Evolutionary conservation across 2,888 invertebrate species (phyloP).

Genomic region (Leucophenga maculata): DNA sequence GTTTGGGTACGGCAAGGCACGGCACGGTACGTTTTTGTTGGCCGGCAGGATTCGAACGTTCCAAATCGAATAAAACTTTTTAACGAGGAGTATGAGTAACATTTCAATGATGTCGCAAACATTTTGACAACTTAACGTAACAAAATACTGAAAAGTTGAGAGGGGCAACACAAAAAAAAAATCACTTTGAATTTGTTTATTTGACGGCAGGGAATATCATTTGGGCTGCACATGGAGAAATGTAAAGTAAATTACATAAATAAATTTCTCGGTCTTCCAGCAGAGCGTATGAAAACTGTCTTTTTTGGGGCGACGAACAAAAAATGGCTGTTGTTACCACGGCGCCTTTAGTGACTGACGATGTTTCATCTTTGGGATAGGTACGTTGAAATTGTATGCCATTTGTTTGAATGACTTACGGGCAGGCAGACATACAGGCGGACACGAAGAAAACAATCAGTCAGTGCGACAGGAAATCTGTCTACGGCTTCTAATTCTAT

Average conservation of each 20-base stretch:
- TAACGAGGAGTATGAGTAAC: slow-evolving; percentile 21
- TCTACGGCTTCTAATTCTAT: no score
- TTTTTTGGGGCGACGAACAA: no score
- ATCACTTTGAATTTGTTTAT: background rate
- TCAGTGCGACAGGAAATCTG: no score
- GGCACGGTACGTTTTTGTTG: no score
- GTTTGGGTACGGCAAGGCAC: no score
- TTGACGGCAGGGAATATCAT: no score
- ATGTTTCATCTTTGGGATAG: background rate
- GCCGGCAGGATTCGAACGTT: no score
- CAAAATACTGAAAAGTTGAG: background rate
- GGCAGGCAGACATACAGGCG: no score
- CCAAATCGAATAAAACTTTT: slow-evolving; percentile 4
- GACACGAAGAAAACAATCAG: no score
- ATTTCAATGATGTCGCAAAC: slow-evolving; percentile 9
- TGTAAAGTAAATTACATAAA: slow-evolving; percentile 10
- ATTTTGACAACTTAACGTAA: background rate
- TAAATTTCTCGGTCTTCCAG: background rate
- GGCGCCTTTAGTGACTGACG: background rate
- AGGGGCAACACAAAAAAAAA: no score
- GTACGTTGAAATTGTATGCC: background rate
- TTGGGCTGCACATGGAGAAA: background rate
- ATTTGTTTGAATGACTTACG: no score
- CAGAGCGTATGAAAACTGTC: no score
- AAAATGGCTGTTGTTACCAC: background rate